Evolutionary conservation across 2,113 vertebrate genomes (phyloP), one percentile per base, ranked within the genome.

Genomic region (Gobio gobio): DNA sequence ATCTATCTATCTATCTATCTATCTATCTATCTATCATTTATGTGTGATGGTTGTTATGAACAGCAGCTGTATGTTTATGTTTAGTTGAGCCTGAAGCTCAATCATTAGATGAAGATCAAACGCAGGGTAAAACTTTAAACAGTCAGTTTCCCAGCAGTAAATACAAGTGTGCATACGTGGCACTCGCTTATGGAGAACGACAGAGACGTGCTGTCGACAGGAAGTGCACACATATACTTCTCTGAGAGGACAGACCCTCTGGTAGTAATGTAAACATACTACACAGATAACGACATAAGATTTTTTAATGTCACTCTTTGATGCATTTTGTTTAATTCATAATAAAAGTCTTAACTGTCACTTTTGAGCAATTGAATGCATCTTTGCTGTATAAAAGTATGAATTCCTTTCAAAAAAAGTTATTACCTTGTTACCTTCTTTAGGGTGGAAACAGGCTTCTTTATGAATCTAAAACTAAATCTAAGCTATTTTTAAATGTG

Each of bases 51-150:
- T 75, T 29, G 43, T 78, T 59, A 58, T 59, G 51, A 59, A 6
- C 56, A 51, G 78, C 78, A 77, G 86, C 80, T 85, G 73, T 74
- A 70, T 70, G 12, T 76, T 14, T 78, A 26, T 36, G 56, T 77
- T 64, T 18, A n/a, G 49, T 22, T 26, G 51, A 24, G 73, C 79
- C 84, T 64, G 75, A 61, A 88, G 87, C 81, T 76, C 8, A 18
- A 76, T 77, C 75, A 84, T 88, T 86, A 86, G 40, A 74, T 58
- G 74, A 80, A 82, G 89, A 90, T 90, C 89, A 90, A 89, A 90
- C 78, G 24, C 59, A 18, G 49, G 61, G 78, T 45, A 79, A 83
- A 80, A 72, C 49, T 43, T 83, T 87, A 85, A 86, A 79, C 87
- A 88, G 87, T 66, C 89, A 83, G 78, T 86, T 66, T 54, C 63